Base-by-base conservation (phyloP, 1,140 invertebrate genomes). In the Ceratitis capitata region DNA sequence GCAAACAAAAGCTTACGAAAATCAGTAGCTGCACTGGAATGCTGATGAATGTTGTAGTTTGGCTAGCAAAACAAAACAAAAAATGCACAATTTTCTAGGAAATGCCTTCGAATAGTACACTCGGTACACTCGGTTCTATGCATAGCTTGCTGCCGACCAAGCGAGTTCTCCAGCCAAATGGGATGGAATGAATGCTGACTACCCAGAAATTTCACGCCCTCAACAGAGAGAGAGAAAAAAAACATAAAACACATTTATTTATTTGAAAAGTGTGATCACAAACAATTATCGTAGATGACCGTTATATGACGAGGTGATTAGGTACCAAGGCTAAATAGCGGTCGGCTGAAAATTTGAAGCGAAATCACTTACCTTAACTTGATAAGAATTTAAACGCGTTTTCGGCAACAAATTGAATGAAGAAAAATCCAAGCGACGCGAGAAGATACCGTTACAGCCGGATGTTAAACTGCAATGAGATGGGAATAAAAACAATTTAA, bases 341-440 rank as follows among this genome's bases (percentile, higher is more conserved):
- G n/a, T 19, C 19, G 53, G 12, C 10, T 56, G 5, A 61, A 9
- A 7, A 61, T 26, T 61, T 5, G 23, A 23, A 12, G 7, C n/a
- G 29, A 26, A 7, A 78, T 19, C 4, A 92, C 94, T 95, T 94
- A 98, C 98, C 97, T 99, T 98, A 92, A 99, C 98, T 94, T 99
- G 98, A 94, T 99, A 99, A 88, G 98, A 98, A 94, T 99, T 99
- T 91, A 98, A 95, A 94, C 98, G 98, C 91, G 98, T 96, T 91
- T 96, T 96, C 84, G 98, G 98, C 87, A 99, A 94, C 85, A 95
- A 94, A 92, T 98, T 99, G 94, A 99, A 99, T 49, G 97, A 97
- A 88, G 97, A 97, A 93, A 98, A 98, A 93, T 99, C 98, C 89
- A 96, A 93, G 86, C 98, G 95, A 87, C 97, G 95, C 32, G 95